Percentiles rank a stretch among this genome's conserved stretches.
Evolutionary conservation across 2,888 invertebrate species (phyloP).

Genomic region (Onthophagus sagittarius): DNA sequence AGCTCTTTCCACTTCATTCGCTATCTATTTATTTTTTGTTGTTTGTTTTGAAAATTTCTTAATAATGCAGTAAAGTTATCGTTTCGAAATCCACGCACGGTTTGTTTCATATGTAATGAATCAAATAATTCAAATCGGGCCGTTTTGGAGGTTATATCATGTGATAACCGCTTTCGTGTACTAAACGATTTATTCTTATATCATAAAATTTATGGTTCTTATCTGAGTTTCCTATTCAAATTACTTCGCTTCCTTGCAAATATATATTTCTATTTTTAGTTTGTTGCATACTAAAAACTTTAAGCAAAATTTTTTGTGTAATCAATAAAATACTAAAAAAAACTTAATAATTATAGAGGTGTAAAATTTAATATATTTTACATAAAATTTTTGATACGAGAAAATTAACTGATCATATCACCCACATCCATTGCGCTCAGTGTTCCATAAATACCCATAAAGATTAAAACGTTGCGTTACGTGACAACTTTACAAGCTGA

Average conservation of each 20-base stretch:
- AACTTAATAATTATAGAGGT: neutral
- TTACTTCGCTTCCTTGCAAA: neutral
- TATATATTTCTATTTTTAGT: neutral
- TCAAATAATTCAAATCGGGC: neutral
- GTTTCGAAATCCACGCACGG: neutral
- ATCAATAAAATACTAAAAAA: neutral
- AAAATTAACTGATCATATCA: neutral
- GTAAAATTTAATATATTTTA: too few species aligned
- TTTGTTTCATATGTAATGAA: neutral
- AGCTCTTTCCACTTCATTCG: neutral
- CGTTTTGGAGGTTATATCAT: slow-evolving; percentile 5
- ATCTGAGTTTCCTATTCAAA: neutral
- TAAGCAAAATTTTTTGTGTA: neutral
- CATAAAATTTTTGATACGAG: neutral
- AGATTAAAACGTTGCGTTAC: neutral
- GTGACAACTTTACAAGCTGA: neutral
- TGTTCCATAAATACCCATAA: neutral
- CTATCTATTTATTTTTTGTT: neutral
- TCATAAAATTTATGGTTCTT: neutral
- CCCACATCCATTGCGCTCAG: neutral
- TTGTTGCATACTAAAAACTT: neutral
- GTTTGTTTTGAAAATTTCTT: too few species aligned
- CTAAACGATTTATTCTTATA: neutral
- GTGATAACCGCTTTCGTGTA: neutral
- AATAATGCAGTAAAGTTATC: too few species aligned